Percentiles rank a stretch among this genome's conserved stretches.
Evolutionary conservation across 2,888 invertebrate species (phyloP).

Genomic region (Drosophila cognata): DNA sequence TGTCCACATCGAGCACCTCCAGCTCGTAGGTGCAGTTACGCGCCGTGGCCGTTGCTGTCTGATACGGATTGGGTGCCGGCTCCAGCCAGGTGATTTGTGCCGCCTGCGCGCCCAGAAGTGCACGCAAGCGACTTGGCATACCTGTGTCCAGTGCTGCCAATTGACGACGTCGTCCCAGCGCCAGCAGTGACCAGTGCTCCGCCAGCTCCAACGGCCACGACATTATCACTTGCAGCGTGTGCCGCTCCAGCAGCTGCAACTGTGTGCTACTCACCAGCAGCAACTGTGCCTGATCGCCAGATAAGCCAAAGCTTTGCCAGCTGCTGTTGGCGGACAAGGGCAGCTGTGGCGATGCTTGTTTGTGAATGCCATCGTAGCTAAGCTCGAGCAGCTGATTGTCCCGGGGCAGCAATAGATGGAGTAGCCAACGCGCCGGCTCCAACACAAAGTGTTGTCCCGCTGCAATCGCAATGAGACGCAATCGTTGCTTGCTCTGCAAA

Average conservation of each 20-base stretch:
- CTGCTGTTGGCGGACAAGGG: slow-evolving; percentile 25
- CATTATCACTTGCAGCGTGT: slow-evolving; percentile 25
- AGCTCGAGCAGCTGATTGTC: slow-evolving; percentile 63
- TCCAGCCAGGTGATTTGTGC: slow-evolving; percentile 93
- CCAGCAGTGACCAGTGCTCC: slow-evolving; percentile 48
- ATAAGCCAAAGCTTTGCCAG: slow-evolving; percentile 59
- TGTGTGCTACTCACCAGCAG: slow-evolving; percentile 59
- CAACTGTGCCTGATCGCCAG: slow-evolving; percentile 26
- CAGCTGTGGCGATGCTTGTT: not conserved
- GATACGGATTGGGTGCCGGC: slow-evolving; percentile 88
- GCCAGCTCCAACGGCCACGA: slow-evolving; percentile 42
- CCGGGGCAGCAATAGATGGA: slow-evolving; percentile 54
- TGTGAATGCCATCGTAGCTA: slow-evolving; percentile 71
- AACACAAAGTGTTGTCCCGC: slow-evolving; percentile 56
- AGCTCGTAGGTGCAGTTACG: slow-evolving; percentile 83
- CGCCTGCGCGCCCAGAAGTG: slow-evolving; percentile 90
- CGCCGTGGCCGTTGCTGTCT: slow-evolving; percentile 86
- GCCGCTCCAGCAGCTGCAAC: slow-evolving; percentile 52
- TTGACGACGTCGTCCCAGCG: slow-evolving; percentile 83
- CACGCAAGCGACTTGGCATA: slow-evolving; percentile 92
- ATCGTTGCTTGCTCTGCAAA: slow-evolving; percentile 28
- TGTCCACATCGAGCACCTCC: slow-evolving; percentile 83
- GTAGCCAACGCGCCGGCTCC: slow-evolving; percentile 63
- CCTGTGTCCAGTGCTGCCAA: slow-evolving; percentile 92
- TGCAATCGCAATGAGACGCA: slow-evolving; percentile 11